Evolutionary conservation across 2,888 invertebrate genomes (phyloP).

Genomic region (Biston betularia): DNA sequence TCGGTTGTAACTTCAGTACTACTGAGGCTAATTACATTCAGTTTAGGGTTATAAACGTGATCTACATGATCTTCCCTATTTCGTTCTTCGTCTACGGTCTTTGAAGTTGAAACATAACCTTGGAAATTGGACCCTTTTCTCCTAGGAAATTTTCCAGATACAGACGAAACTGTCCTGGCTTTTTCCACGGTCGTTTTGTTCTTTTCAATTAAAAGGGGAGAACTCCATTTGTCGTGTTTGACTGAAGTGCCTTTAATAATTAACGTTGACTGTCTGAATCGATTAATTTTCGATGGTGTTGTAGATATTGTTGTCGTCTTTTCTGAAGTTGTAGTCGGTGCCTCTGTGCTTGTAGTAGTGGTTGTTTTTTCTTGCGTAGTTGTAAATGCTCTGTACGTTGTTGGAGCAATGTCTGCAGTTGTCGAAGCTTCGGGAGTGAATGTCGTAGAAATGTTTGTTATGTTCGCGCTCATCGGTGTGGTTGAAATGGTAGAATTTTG

Average conservation of each 20-base stretch:
- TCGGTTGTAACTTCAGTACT: slow-evolving; percentile 43
- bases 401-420: slow-evolving; percentile 47
- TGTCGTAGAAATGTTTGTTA: slow-evolving; percentile 21
- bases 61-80: slow-evolving; percentile 59
- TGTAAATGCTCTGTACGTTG: slow-evolving; percentile 44
- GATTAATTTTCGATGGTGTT: slow-evolving; percentile 65
- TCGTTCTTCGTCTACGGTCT: slow-evolving; percentile 51
- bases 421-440: slow-evolving; percentile 40
- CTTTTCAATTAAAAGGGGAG: slow-evolving; percentile 34
- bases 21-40: slow-evolving; percentile 43
- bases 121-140: slow-evolving; percentile 80
- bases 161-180: slow-evolving; percentile 48
- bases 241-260: slow-evolving; percentile 79
- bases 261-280: slow-evolving; percentile 76
- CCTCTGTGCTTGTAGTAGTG: slow-evolving; percentile 43
- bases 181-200: slow-evolving; percentile 51
- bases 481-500: slow-evolving; percentile 51
- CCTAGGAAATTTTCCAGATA: slow-evolving; percentile 53
- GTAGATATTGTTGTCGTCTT: slow-evolving; percentile 45
- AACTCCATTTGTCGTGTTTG: slow-evolving; percentile 78
- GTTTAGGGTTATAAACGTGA: slow-evolving; percentile 43
- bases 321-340: slow-evolving; percentile 45
- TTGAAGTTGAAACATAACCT: slow-evolving; percentile 67
- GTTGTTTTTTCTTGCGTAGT: slow-evolving; percentile 45
- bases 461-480: slow-evolving; percentile 33